Evolutionary conservation across 2,113 vertebrate genomes (phyloP), one percentile per base, ranked within the genome.

Genomic region (Acanthisitta chloris): DNA sequence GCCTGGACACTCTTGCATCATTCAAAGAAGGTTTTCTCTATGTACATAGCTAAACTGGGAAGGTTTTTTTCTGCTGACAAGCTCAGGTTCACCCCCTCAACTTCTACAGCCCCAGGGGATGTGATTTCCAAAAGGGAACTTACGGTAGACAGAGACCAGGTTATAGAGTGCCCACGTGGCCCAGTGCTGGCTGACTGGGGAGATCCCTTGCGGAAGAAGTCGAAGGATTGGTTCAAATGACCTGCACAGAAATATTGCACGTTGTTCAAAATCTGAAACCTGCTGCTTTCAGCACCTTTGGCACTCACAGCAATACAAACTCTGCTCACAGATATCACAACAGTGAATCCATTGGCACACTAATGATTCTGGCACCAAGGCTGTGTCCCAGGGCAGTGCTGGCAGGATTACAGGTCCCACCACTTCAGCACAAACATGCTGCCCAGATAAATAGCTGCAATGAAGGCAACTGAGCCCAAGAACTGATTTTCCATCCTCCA

Each of bases 181-280:
- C 99, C 99, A 99, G 96, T 99, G 99, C 97, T 99, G 99, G 95
- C 99, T 99, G 94, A 99, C 99, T 1, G 99, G 99, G 26, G 99
- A 98, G 74, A 99, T 98, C 55, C 98, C 96, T 98, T 99, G 99
- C 46, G 99, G 99, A 81, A 99, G 98, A 67, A 99, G 99, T n/a
- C 99, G 98, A 38, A 99, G 99, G 88, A 99, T 99, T 20, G 99
- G 99, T 95, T 99, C 99, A 71, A 99, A 99, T 12, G 99, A 99
- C 98, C 99, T 99, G 98, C 38, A 85, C 20, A 46, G 48, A 77
- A 92, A 72, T 25, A 88, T 72, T 29, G 57, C 48, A 71, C 79
- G 10, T 51, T 36, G 18, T 87, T 91, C 97, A 83, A 95, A 86
- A 67, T 31, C 17, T 31, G 43, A 54, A 23, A 23, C 33, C 26